These are phyloP conservation scores for Sphenopsis melanotis DNA, from an alignment of 2,797 vertebrate genomes.

Conservation along the genomic window DNA sequence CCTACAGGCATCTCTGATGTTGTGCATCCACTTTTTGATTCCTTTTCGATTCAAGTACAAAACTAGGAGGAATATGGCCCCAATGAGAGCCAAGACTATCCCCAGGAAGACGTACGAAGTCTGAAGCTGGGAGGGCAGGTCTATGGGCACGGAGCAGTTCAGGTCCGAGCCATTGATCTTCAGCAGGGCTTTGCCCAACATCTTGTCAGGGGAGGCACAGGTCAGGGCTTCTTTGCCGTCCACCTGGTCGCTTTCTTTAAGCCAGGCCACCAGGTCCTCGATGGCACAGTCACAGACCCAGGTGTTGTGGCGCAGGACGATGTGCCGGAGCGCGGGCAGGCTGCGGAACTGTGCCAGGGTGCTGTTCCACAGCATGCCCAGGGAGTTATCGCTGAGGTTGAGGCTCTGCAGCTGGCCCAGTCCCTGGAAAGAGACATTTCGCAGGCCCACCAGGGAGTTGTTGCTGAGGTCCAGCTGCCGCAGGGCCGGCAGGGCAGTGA, in stretches of 20 bases:
- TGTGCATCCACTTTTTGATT: slow-evolving; percentile 98
- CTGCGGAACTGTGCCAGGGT: slow-evolving; percentile 74
- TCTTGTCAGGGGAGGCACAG: slow-evolving; percentile 78
- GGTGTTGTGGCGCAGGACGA: slow-evolving; percentile 80
- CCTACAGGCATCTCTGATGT: slow-evolving; percentile 95
- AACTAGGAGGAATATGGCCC: slow-evolving; percentile 95
- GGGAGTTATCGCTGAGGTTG: slow-evolving; percentile 85
- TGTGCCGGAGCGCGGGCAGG: slow-evolving; percentile 61
- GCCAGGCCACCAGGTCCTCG: slow-evolving; percentile 83
- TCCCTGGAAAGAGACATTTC: slow-evolving; percentile 73
- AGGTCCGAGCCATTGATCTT: slow-evolving; percentile 76
- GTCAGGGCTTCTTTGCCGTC: slow-evolving; percentile 74
- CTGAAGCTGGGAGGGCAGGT: slow-evolving; percentile 85
- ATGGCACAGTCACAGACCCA: slow-evolving; percentile 89
- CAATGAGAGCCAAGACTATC: slow-evolving; percentile 94
- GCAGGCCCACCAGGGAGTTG: slow-evolving; percentile 84
- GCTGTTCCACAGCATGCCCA: slow-evolving; percentile 74
- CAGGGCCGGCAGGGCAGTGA: slow-evolving; percentile 74
- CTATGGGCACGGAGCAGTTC: slow-evolving; percentile 67
- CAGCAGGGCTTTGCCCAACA: slow-evolving; percentile 74
- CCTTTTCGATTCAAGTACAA: slow-evolving; percentile 98
- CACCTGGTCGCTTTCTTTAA: slow-evolving; percentile 80
- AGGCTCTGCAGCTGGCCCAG: slow-evolving; percentile 75
- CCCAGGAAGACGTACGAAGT: slow-evolving; percentile 96
- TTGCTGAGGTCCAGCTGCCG: slow-evolving; percentile 82